Evolutionary conservation across 1,140 invertebrate species (phyloP).

Genomic region (Palaemon carinicauda): DNA sequence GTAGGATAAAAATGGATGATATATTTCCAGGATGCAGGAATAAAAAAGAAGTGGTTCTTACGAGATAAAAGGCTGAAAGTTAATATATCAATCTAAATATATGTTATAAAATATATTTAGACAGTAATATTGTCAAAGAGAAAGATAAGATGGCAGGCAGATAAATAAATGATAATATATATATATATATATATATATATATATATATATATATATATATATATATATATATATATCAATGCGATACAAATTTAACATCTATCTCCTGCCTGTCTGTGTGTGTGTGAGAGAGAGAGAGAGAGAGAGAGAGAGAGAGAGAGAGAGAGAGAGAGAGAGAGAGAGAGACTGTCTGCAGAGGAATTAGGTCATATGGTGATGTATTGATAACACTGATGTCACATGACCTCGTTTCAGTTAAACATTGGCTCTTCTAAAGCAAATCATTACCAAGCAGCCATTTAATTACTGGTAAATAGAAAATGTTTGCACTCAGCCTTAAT

Average conservation of each 20-base stretch:
- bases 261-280: neutral
- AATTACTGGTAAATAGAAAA: too few species aligned
- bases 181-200: slow-evolving; percentile 6
- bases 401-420: too few species aligned
- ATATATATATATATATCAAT: too few species aligned
- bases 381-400: neutral
- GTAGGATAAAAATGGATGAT: neutral
- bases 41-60: neutral
- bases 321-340: neutral
- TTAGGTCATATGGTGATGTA: neutral
- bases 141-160: too few species aligned
- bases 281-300: slow-evolving; percentile 9
- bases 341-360: neutral
- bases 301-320: slow-evolving; percentile 6
- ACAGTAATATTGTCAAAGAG: too few species aligned
- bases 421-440: too few species aligned
- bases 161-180: neutral
- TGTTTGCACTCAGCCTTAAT: too few species aligned
- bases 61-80: neutral
- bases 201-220: neutral
- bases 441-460: too few species aligned
- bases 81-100: neutral
- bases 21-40: neutral
- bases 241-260: neutral
- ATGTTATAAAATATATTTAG: too few species aligned